A percentile compares a stretch with the other conserved stretches of the same genome.
Evolutionary conservation across 2,113 vertebrate species (phyloP).

Genomic region (Corapipo altera): DNA sequence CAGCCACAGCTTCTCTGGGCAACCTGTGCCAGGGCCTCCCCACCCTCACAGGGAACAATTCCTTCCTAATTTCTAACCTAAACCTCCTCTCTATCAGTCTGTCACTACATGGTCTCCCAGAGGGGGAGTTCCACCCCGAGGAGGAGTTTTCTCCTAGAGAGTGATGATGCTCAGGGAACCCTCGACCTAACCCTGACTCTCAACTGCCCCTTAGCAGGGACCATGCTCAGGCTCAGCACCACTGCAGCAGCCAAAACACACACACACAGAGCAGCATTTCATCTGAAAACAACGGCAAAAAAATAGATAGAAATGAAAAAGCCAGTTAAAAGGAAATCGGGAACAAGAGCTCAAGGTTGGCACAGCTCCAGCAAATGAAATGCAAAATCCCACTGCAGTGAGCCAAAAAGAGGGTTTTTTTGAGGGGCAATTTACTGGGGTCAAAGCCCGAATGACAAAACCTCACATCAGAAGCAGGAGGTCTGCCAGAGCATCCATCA

Average conservation of each 20-base stretch:
- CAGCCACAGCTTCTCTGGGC: not conserved
- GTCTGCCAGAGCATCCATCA: not conserved
- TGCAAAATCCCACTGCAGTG: not conserved
- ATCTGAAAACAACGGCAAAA: not conserved
- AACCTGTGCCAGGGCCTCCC: not conserved
- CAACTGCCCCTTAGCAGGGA: not conserved
- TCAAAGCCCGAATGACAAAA: not conserved
- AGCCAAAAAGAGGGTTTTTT: not conserved
- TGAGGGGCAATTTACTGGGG: not conserved
- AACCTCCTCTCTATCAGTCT: not conserved
- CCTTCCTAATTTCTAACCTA: not conserved
- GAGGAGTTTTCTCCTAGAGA: not conserved
- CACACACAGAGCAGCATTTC: not conserved
- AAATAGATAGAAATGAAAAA: not conserved
- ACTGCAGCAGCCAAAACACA: not conserved
- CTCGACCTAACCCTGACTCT: not conserved
- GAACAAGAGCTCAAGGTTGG: not conserved
- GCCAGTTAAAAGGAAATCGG: not conserved
- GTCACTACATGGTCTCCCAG: not conserved
- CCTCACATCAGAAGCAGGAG: not conserved
- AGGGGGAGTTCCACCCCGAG: not conserved
- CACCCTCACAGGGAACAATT: not conserved
- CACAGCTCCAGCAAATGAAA: not conserved
- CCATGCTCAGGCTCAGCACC: fast-evolving
- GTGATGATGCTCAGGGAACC: not conserved